phyloP scores from a whole-genome alignment of 2,113 vertebrate species.

The Xiphophorus maculatus region DNA sequence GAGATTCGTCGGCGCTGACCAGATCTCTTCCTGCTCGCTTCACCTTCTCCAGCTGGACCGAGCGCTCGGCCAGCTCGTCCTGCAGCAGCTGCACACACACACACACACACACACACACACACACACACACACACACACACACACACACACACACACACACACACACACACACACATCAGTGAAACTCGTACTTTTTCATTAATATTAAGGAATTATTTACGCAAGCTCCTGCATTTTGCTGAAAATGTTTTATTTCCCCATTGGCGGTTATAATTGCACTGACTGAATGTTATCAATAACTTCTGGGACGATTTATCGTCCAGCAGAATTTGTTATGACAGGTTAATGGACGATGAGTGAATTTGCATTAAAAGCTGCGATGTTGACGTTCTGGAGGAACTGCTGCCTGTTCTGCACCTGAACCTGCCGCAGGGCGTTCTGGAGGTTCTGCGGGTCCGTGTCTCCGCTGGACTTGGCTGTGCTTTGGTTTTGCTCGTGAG shows the following conservation, averaged over 20 bases:
- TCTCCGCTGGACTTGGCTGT: constrained; percentile 82
- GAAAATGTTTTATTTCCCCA: too few species aligned
- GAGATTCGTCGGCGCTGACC: constrained; percentile 85
- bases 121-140: not conserved
- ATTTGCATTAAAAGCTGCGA: too few species aligned
- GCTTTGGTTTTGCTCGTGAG: constrained; percentile 82
- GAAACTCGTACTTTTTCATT: too few species aligned
- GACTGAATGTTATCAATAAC: too few species aligned
- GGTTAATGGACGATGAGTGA: too few species aligned
- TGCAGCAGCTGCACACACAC: constrained; percentile 84
- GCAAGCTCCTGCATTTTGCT: too few species aligned
- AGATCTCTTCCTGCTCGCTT: constrained; percentile 86
- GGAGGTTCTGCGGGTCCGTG: constrained; percentile 84
- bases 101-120: not conserved
- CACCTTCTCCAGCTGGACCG: constrained; percentile 93
- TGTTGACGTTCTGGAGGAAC: too few species aligned
- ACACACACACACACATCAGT: not conserved
- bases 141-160: too few species aligned
- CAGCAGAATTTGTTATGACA: too few species aligned
- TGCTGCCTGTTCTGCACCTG: constrained; percentile 79
- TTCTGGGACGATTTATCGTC: too few species aligned
- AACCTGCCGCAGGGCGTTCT: constrained; percentile 83
- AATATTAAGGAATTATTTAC: too few species aligned
- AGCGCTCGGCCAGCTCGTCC: constrained; percentile 90
- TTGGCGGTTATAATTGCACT: too few species aligned